Conservation (phyloP, 2,888 invertebrate genomes). For the Epsilonema sp. region DNA sequence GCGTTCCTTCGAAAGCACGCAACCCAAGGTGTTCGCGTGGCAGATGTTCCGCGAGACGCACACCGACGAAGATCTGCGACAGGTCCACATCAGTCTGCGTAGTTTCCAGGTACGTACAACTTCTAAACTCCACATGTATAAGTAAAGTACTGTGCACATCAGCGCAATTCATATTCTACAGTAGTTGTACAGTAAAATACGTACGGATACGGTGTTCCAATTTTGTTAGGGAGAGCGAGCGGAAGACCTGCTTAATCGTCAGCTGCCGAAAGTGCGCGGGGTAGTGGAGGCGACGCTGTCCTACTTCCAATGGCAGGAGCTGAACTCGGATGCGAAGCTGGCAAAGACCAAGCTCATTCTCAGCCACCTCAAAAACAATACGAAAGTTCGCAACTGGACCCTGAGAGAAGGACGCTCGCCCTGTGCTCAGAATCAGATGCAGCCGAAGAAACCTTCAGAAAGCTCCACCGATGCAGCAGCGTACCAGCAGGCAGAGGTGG, state of each 20-base stretch:
- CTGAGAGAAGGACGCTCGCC: conserved; percentile 24
- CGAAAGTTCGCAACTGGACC: conserved; percentile 27
- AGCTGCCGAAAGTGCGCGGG: conserved; percentile 23
- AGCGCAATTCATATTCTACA: too few relatives aligned
- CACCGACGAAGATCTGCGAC: conserved; percentile 24
- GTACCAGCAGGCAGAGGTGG: too few relatives aligned
- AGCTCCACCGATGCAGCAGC: too few relatives aligned
- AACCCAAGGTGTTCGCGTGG: conserved; percentile 29
- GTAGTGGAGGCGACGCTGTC: conserved; percentile 24
- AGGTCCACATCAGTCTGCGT: conserved; percentile 23
- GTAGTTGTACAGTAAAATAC: too few relatives aligned
- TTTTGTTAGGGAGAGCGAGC: conserved; percentile 21
- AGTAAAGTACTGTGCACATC: too few relatives aligned
- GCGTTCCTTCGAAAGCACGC: conserved; percentile 22
- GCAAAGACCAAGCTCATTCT: conserved; percentile 19
- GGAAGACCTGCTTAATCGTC: conserved; percentile 20
- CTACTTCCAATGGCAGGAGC: conserved; percentile 20
- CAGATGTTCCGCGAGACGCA: conserved; percentile 26
- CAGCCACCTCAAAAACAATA: conserved; percentile 25
- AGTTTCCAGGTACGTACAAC: too few relatives aligned
- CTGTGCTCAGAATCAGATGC: neutral
- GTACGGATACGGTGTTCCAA: too few relatives aligned
- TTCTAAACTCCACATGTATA: too few relatives aligned
- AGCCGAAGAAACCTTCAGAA: too few relatives aligned
- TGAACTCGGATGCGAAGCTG: conserved; percentile 16